phyloP scores from a whole-genome alignment of 2,113 vertebrate genomes.

The Pteruthius melanotis region DNA sequence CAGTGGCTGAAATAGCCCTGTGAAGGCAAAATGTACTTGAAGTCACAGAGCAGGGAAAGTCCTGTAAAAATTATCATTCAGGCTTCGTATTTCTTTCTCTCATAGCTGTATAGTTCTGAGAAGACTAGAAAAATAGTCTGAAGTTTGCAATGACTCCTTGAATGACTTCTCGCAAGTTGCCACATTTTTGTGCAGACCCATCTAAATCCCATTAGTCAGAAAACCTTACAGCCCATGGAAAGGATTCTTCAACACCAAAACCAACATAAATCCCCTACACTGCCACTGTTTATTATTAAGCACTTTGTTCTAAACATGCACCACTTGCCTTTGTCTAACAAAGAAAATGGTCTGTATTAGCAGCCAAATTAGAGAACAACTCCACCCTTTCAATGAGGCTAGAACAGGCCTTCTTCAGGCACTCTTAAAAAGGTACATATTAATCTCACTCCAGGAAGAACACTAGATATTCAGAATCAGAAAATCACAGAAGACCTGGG shows the following conservation, averaged over 20 bases:
- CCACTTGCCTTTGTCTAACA: not conserved
- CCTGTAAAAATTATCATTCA: not conserved
- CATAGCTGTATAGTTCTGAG: not conserved
- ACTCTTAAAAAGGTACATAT: not conserved
- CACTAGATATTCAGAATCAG: not conserved
- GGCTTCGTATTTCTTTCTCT: not conserved
- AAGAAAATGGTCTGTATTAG: not conserved
- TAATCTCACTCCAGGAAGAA: not conserved
- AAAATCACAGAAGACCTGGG: not conserved
- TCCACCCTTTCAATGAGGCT: not conserved
- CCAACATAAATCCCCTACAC: not conserved
- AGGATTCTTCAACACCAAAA: not conserved
- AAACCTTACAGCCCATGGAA: not conserved
- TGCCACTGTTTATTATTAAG: not conserved
- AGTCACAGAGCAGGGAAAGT: not conserved
- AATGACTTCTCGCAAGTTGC: not conserved
- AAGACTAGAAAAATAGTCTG: not conserved
- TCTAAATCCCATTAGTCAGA: not conserved
- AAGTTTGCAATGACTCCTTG: not conserved
- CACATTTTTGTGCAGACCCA: not conserved
- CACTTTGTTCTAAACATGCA: not conserved
- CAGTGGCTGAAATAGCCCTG: not conserved
- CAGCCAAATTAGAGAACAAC: not conserved
- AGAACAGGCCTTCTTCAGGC: not conserved
- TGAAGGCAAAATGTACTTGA: not conserved